Percentiles rank a stretch among this genome's conserved stretches.
Conservation (phyloP, 1,140 invertebrate species). For the Drosophila simulans region DNA sequence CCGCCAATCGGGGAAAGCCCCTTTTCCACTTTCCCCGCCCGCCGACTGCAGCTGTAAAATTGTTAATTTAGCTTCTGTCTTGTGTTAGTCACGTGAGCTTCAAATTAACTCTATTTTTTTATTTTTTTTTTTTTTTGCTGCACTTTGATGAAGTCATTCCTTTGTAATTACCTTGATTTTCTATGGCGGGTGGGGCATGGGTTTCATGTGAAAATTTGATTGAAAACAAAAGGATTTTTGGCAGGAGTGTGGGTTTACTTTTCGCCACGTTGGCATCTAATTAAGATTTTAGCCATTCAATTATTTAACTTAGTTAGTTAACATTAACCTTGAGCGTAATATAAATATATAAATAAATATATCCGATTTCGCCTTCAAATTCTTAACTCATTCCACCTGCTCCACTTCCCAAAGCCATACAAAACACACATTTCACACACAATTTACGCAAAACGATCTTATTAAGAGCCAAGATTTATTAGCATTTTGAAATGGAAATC, state of each 20-base stretch:
- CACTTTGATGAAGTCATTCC: conserved; percentile 23
- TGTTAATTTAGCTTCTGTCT: conserved; percentile 78
- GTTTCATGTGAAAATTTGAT: conserved; percentile 36
- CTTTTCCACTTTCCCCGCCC: conserved; percentile 29
- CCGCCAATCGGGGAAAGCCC: conserved; percentile 38
- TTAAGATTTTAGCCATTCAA: neutral
- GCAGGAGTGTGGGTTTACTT: neutral
- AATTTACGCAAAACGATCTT: conserved; percentile 62
- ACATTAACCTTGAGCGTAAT: neutral
- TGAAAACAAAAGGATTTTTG: conserved; percentile 10
- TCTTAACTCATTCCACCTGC: conserved; percentile 45
- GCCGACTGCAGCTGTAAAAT: conserved; percentile 67
- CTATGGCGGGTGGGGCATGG: conserved; percentile 4
- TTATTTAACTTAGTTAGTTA: neutral
- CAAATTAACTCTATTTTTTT: conserved; percentile 65
- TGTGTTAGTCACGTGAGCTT: conserved; percentile 75
- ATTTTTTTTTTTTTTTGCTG: conserved; percentile 40
- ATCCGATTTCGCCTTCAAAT: conserved; percentile 36
- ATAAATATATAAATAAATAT: neutral
- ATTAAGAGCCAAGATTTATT: conserved; percentile 65
- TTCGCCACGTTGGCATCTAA: neutral
- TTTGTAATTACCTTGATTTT: conserved; percentile 31
- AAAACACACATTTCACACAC: conserved; percentile 51
- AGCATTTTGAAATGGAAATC: conserved; percentile 65
- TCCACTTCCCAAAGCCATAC: conserved; percentile 48